phyloP scores from a whole-genome alignment of 2,888 invertebrate genomes.

The Ecdyonurus torrentis region DNA sequence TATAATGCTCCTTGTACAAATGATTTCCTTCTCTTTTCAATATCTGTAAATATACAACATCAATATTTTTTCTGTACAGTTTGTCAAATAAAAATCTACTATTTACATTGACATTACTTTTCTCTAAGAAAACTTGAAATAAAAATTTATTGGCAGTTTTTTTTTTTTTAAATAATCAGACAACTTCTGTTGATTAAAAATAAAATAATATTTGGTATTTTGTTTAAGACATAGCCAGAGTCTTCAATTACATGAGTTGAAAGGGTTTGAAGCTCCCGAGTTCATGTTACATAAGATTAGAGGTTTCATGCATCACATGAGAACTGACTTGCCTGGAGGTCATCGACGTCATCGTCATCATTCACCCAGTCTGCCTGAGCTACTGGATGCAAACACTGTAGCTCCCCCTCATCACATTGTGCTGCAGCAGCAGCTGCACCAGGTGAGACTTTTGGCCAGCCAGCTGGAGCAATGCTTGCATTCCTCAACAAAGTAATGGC shows the following conservation, averaged over 20 bases:
- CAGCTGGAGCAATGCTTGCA: no score
- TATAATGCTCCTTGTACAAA: not conserved
- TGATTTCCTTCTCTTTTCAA: not conserved
- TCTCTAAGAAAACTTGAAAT: no score
- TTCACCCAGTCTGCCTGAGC: not conserved
- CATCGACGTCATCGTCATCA: not conserved
- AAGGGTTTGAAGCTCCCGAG: conserved; percentile 56
- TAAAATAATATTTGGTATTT: no score
- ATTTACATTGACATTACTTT: no score
- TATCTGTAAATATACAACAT: no score
- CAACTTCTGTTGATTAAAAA: no score
- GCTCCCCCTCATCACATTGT: not conserved
- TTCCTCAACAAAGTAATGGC: no score
- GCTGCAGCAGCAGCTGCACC: not conserved
- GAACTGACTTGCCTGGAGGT: conserved; percentile 19
- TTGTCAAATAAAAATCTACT: no score
- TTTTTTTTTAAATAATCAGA: no score
- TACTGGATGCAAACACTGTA: not conserved
- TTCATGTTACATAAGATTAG: conserved; percentile 61
- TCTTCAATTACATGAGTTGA: conserved; percentile 45
- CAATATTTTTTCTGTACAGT: no score
- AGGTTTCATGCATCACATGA: conserved; percentile 36
- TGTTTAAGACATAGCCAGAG: conserved; percentile 37
- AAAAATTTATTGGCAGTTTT: no score
- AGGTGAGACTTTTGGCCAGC: not conserved